A percentile compares a stretch with the other conserved stretches of the same genome.
phyloP scores from a whole-genome alignment of 1,140 invertebrate genomes.

The Micrasema minimum region DNA sequence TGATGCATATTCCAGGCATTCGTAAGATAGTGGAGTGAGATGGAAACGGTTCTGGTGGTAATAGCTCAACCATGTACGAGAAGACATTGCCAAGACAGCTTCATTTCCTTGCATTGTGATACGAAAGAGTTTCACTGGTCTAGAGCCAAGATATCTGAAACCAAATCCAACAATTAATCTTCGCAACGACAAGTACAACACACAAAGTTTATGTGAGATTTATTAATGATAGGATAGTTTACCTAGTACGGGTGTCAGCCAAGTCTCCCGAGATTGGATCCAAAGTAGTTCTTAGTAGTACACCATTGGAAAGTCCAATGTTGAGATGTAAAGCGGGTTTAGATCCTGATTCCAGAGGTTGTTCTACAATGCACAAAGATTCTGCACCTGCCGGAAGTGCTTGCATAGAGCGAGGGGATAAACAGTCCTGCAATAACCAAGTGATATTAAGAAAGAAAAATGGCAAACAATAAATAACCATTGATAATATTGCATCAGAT shows the following conservation, averaged over 20 bases:
- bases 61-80: conserved; percentile 97
- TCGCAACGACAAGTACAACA: too few species aligned
- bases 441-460: too few species aligned
- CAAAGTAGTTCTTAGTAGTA: conserved; percentile 92
- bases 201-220: neutral
- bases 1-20: conserved; percentile 96
- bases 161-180: too few species aligned
- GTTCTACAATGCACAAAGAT: conserved; percentile 95
- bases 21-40: conserved; percentile 95
- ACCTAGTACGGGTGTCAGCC: conserved; percentile 95
- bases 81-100: conserved; percentile 97
- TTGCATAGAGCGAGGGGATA: conserved; percentile 95
- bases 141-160: conserved; percentile 89
- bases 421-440: conserved; percentile 80
- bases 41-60: conserved; percentile 98
- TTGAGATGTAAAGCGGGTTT: conserved; percentile 90
- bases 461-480: conserved; percentile 17
- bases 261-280: conserved; percentile 98
- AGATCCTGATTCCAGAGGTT: conserved; percentile 73
- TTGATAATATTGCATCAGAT: conserved; percentile 35
- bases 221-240: conserved; percentile 63
- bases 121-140: conserved; percentile 96
- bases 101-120: conserved; percentile 95
- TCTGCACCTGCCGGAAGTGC: conserved; percentile 96
- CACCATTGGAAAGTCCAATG: conserved; percentile 98